Evolutionary conservation across 2,113 vertebrate species (phyloP), one percentile per base, ranked within the genome.

Genomic region (Sapayoa aenigma): DNA sequence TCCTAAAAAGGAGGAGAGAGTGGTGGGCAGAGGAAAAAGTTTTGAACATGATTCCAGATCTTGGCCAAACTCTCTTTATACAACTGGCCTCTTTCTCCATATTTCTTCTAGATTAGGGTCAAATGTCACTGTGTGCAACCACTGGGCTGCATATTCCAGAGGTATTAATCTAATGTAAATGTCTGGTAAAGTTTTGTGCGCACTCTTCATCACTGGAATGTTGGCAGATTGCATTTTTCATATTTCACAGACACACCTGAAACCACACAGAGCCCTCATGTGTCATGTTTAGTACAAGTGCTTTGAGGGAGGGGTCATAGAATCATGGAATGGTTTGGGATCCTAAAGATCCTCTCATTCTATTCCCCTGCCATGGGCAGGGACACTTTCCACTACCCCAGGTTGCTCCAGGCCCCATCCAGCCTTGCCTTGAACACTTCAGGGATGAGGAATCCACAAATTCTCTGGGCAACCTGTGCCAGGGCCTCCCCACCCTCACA

Each of bases 261-360:
- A 73, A 63, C 9, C 35, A n/a, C 2, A 2, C 13, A 56, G 81
- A 71, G 47, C 12, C 28, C 35, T 55, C 62, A 8, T 4, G 15
- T 52, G 25, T 20, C 86, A 44, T 77, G 12, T 9, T 84, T 42
- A 50, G 13, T 13, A 62, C 37, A 55, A 35, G 31, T 71, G 16
- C 12, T 37, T 46, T 35, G 25, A 81, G 41, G n/a, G 90, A 62
- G 50, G 84, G 47, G 53, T 39, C 33, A 28, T 16, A 16, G 66
- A n/a, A 17, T 39, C 47, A 16, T 0, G 1, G n/a, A 27, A 0
- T 5, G 33, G 12, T 28, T n/a, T 79, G 56, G 9, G 65, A 39
- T 7, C 2, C 16, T 5, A 16, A 39, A 19, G 2, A 5, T 23
- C 33, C 52, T 19, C 39, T 0, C 1, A 2, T 28, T 0, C 18